Conservation (phyloP, 2,113 vertebrate genomes). For the Oxyruncus cristatus region DNA sequence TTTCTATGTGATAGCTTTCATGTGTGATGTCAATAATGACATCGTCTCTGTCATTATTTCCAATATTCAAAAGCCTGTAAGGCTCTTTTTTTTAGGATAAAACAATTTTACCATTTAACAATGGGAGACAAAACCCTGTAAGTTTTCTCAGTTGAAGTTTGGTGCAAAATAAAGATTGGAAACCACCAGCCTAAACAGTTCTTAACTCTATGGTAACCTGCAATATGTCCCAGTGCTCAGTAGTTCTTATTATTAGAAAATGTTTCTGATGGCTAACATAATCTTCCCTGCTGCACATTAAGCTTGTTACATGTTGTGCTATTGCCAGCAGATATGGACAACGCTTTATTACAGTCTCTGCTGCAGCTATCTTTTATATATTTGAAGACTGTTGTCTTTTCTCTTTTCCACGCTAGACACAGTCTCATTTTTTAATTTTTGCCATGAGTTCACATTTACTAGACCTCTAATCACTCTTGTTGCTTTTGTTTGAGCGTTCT, state of each 20-base stretch:
- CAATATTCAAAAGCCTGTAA: neutral
- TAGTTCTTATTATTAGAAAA: neutral
- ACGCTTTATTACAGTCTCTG: neutral
- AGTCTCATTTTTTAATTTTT: neutral
- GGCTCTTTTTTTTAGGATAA: neutral
- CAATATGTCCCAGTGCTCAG: neutral
- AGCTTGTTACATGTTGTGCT: neutral
- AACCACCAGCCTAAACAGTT: neutral
- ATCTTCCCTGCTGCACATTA: neutral
- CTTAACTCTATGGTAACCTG: neutral
- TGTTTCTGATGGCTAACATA: neutral
- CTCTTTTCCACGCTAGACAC: neutral
- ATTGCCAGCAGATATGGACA: neutral
- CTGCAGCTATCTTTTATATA: neutral
- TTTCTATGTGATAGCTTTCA: neutral
- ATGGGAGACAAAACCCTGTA: neutral
- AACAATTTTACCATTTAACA: neutral
- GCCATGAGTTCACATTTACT: neutral
- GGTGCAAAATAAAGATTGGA: neutral
- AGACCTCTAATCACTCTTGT: neutral
- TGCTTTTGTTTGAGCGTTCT: slow-evolving; percentile 27
- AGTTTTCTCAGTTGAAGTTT: neutral
- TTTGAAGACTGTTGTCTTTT: neutral
- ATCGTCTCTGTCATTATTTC: neutral
- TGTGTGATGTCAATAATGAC: too few species aligned